A percentile compares a stretch with the other conserved stretches of the same genome.
Conservation (phyloP, 2,113 vertebrate species). For the Cinclus cinclus region DNA sequence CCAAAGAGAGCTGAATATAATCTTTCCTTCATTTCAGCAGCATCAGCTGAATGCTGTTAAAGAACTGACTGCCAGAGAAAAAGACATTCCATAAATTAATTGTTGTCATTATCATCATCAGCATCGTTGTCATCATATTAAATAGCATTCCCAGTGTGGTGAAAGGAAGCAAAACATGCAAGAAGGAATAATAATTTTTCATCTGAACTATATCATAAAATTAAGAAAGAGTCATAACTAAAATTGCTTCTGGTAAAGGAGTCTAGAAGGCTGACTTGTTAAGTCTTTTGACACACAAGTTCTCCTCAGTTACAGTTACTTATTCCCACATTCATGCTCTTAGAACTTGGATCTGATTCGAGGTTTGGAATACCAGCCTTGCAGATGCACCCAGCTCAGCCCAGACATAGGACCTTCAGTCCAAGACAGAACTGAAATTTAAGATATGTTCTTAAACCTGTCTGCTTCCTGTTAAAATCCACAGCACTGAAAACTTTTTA, state of each 20-base stretch:
- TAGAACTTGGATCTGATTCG: neutral
- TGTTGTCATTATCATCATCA: fast-evolving
- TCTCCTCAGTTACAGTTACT: neutral
- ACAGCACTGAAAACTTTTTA: neutral
- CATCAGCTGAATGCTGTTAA: neutral
- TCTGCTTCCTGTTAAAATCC: neutral
- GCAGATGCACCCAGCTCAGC: neutral
- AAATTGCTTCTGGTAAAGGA: neutral
- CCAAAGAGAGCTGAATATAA: neutral
- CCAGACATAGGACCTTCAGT: fast-evolving
- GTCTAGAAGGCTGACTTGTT: neutral
- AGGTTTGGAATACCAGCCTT: neutral
- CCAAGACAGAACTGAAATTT: neutral
- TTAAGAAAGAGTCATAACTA: neutral
- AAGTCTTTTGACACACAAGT: fast-evolving
- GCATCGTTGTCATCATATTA: neutral
- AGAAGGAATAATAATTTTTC: neutral
- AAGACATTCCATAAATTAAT: neutral
- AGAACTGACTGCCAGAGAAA: neutral
- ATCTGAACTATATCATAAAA: neutral
- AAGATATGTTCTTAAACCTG: neutral
- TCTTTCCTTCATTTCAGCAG: neutral
- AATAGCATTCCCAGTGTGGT: neutral
- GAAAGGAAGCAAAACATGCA: neutral
- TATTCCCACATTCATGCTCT: neutral